Evolutionary conservation across 2,113 vertebrate species (phyloP).

Genomic region (Neomonachus schauinslandi): DNA sequence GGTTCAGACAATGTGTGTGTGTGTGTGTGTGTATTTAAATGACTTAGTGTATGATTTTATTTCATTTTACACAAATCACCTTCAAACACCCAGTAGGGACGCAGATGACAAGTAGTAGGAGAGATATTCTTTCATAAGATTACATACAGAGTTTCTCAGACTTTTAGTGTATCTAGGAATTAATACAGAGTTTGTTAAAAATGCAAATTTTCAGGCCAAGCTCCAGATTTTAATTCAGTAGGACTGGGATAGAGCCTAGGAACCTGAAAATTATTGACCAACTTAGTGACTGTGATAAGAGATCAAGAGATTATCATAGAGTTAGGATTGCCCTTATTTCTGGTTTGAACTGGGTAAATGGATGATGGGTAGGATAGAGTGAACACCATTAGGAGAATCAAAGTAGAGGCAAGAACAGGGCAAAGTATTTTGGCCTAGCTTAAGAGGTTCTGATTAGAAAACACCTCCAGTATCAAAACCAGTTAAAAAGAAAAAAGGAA

Average conservation of each 20-base stretch:
- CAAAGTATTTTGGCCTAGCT: background rate
- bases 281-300: background rate
- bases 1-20: background rate
- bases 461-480: background rate
- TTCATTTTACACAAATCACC: background rate
- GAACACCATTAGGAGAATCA: background rate
- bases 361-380: background rate
- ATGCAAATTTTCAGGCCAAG: background rate
- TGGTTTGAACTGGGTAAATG: background rate
- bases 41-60: background rate
- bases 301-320: background rate
- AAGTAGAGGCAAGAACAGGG: background rate
- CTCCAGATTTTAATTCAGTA: background rate
- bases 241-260: background rate
- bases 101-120: background rate
- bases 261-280: conserved; percentile 4
- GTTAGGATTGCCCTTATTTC: background rate
- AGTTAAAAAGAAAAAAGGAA: background rate
- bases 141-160: background rate
- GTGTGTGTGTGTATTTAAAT: background rate
- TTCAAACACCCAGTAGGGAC: background rate
- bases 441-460: background rate
- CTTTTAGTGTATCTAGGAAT: background rate
- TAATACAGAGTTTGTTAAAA: background rate
- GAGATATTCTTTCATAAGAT: background rate